Evolutionary conservation across 2,113 vertebrate species (phyloP).

Genomic region (Plecotus auritus): DNA sequence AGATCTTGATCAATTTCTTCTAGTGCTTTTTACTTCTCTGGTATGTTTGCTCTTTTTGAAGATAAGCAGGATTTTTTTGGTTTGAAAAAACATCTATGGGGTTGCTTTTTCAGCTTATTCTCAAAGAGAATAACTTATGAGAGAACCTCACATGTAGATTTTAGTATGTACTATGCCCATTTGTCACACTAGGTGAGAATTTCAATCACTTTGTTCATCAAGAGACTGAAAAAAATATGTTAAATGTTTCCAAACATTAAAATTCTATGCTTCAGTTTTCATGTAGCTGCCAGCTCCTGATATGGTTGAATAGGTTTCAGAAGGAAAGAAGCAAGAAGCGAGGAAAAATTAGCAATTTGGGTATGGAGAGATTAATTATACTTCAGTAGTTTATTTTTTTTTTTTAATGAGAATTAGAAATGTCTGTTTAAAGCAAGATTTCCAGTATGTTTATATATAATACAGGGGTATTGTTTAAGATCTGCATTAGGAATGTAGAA

Average conservation of each 20-base stretch:
- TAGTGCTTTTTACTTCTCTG: background rate
- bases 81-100: background rate
- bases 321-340: background rate
- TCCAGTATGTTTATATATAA: background rate
- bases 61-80: background rate
- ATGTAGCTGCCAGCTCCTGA: background rate
- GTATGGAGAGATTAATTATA: background rate
- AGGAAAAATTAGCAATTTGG: background rate
- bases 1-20: background rate
- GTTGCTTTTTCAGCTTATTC: background rate
- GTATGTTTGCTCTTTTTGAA: background rate
- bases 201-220: slow-evolving; percentile 23
- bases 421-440: background rate
- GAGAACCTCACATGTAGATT: background rate
- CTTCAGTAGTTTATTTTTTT: background rate
- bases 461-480: background rate
- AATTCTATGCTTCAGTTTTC: background rate
- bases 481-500: background rate
- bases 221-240: slow-evolving; percentile 19
- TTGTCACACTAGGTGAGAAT: slow-evolving; percentile 5
- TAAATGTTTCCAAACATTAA: background rate
- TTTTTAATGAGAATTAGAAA: background rate
- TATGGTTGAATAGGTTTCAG: background rate
- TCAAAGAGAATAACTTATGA: slow-evolving; percentile 49
- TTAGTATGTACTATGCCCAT: background rate